Conservation (phyloP, 2,113 vertebrate species). For the Cebidichthys violaceus region DNA sequence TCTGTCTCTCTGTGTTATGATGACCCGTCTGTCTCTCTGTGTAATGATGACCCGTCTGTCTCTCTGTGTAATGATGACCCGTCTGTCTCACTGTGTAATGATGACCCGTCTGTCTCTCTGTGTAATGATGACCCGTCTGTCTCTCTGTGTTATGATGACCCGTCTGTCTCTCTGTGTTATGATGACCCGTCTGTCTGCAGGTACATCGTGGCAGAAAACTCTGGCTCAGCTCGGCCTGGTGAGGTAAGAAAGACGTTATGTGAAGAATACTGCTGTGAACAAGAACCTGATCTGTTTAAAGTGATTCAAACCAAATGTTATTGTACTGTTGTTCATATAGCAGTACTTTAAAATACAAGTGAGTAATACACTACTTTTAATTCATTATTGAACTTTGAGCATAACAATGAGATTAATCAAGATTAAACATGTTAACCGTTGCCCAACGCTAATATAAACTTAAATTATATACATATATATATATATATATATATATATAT, state of each 20-base stretch:
- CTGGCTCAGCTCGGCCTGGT: slow-evolving; percentile 67
- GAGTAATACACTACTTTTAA: no score
- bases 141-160: background rate
- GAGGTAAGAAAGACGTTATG: slow-evolving; percentile 60
- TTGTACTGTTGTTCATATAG: no score
- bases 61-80: background rate
- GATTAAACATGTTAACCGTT: no score
- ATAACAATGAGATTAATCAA: no score
- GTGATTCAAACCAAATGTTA: no score
- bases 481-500: no score
- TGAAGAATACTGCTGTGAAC: no score
- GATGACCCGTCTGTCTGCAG: slow-evolving; percentile 37
- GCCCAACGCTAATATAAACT: no score
- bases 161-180: background rate
- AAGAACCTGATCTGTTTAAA: no score
- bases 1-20: background rate
- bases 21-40: background rate
- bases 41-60: background rate
- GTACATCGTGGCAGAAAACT: slow-evolving; percentile 65
- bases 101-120: background rate
- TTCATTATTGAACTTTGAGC: no score
- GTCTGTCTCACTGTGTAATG: background rate
- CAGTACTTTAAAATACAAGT: no score
- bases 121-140: background rate
- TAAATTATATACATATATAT: no score